These are phyloP conservation scores for Xyliphius kryptos DNA, from an alignment of 2,113 vertebrate genomes.

Conservation along the genomic window DNA sequence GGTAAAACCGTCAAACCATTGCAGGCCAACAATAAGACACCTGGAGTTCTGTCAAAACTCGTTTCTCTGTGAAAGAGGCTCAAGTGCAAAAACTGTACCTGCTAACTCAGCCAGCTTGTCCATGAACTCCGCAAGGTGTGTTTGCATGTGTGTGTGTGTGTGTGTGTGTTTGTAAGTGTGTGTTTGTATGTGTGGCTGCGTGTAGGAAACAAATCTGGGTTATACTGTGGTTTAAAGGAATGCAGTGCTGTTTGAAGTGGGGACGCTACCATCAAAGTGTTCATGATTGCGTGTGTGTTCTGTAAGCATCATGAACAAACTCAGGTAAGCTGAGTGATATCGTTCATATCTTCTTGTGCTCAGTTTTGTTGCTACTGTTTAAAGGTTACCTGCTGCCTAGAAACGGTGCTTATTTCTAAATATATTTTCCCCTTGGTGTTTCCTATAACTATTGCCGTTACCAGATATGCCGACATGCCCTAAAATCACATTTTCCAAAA, in stretches of 20 bases:
- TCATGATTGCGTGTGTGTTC: constrained; percentile 4
- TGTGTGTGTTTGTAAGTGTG: constrained; percentile 13
- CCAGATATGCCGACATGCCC: too few species aligned
- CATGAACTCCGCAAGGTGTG: constrained; percentile 24
- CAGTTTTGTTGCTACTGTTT: too few species aligned
- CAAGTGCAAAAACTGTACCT: constrained; percentile 41
- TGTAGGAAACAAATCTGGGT: constrained; percentile 9
- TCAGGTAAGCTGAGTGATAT: too few species aligned
- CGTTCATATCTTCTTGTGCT: too few species aligned
- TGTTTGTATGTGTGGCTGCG: neutral
- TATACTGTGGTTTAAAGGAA: neutral
- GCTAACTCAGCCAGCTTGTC: constrained; percentile 21
- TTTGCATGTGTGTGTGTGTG: constrained; percentile 11
- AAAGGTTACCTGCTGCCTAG: too few species aligned
- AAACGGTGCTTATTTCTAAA: too few species aligned
- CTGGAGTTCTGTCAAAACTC: constrained; percentile 80
- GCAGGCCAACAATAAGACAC: constrained; percentile 75
- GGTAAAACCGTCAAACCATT: constrained; percentile 74
- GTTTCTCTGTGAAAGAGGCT: constrained; percentile 67
- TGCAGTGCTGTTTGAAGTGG: neutral
- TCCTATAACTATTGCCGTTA: too few species aligned
- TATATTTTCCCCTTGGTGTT: too few species aligned
- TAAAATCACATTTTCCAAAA: too few species aligned
- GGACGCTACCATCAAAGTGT: neutral
- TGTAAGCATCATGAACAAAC: too few species aligned